phyloP scores from a whole-genome alignment of 2,113 vertebrate species.

The Phyllostomus hastatus region DNA sequence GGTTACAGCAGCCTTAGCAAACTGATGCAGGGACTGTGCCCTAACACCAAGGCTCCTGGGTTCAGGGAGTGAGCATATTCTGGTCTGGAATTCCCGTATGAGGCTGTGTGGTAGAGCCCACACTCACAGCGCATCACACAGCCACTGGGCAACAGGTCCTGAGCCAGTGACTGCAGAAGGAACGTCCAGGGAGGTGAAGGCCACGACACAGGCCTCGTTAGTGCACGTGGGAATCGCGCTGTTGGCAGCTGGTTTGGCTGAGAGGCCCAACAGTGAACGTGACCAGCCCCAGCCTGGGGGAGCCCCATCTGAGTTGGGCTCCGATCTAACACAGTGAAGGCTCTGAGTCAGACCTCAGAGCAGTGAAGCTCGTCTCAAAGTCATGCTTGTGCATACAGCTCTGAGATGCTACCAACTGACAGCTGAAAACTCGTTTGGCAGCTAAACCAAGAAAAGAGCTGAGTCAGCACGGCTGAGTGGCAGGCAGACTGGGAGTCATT shows the following conservation, averaged over 20 bases:
- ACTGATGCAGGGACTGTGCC: neutral
- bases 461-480: neutral
- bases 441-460: neutral
- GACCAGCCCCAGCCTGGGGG: neutral
- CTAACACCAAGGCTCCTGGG: neutral
- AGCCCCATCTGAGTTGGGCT: neutral
- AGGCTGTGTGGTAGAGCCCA: neutral
- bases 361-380: neutral
- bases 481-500: no score
- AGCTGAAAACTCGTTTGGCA: neutral
- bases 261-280: neutral
- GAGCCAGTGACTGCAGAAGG: neutral
- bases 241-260: neutral
- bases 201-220: neutral
- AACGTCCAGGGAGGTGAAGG: neutral
- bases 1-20: neutral
- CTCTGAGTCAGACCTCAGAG: neutral
- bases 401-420: neutral
- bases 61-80: neutral
- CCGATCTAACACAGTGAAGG: neutral
- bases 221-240: neutral
- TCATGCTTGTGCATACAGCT: neutral
- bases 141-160: neutral
- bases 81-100: neutral
- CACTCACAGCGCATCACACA: neutral